Base-by-base conservation (phyloP, 1,140 invertebrate species). In the Frieseomelitta varia region DNA sequence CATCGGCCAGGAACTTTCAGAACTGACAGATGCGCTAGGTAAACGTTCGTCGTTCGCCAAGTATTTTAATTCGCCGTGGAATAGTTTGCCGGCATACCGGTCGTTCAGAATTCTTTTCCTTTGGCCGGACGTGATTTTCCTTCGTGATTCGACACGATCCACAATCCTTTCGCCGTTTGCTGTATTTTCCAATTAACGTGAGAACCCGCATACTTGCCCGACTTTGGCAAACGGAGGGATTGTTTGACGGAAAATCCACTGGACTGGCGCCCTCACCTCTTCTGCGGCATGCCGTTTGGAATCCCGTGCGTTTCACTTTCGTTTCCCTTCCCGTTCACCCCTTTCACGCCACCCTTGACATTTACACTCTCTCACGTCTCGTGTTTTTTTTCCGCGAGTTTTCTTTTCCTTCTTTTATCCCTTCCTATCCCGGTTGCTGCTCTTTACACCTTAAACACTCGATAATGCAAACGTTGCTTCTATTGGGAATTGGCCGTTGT, bases 151-250 rank as follows among this genome's bases (percentile, higher is more conserved):
- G 63, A 34, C 34, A 6, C 39, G 24, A n/a, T 2, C 12, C 53
- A 27, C 14, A 15, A 47, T 47, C 69, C 21, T 2, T 2, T 27
- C 10, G 15, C 12, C 47, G 14, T 47, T 30, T 27, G 14, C 24
- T 63, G 47, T 81, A 81, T 68, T 74, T 81, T 81, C 79, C 56
- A 63, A 81, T 81, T 81, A 74, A 81, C 56, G 56, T 4, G 30
- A n/a, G 27, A 81, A 61, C 55, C 27, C 8, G 27, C 55, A 76
- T 76, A 61, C 34, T 61, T 65, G 39, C 39, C 12, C 77, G 65
- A 79, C 53, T 39, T 21, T 6, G 0, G n/a, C 39, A 12, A 27
- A 30, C 21, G 21, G 6, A 79, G 27, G 63, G 55, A 74, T 74
- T 63, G 71, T 74, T 63, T n/a, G 56, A 30, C 24, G 12, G n/a